Conservation (phyloP, 2,797 vertebrate species). For the Lates japonicus region DNA sequence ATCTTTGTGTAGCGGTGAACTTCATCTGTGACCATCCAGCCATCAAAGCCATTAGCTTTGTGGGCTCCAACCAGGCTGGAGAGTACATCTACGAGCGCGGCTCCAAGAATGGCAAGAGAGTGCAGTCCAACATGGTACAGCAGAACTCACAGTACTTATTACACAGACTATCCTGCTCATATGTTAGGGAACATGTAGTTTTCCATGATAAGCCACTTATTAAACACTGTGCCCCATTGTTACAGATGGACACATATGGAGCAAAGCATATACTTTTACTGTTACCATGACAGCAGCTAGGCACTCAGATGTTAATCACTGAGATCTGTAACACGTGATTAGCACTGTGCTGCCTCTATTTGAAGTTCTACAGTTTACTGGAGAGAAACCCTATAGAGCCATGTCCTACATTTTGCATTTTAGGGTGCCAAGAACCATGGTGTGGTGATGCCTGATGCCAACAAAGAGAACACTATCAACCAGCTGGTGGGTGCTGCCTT, state of each 20-base stretch:
- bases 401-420: slow-evolving; percentile 55
- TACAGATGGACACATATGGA: neutral
- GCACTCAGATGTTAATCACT: slow-evolving; percentile 31
- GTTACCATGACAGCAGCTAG: slow-evolving; percentile 37
- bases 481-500: slow-evolving; percentile 98
- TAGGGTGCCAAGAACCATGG: slow-evolving; percentile 99
- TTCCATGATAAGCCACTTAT: slow-evolving; percentile 10
- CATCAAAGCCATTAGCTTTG: slow-evolving; percentile 98
- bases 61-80: slow-evolving; percentile 98
- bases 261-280: neutral
- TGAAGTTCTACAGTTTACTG: slow-evolving; percentile 30
- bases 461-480: slow-evolving; percentile 98
- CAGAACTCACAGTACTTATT: neutral
- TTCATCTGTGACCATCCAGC: slow-evolving; percentile 97
- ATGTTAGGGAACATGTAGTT: neutral
- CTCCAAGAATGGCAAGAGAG: slow-evolving; percentile 96
- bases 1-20: slow-evolving; percentile 91
- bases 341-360: slow-evolving; percentile 19
- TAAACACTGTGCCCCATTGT: neutral
- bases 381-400: slow-evolving; percentile 21
- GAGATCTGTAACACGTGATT: slow-evolving; percentile 6
- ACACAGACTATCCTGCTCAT: neutral
- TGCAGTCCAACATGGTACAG: slow-evolving; percentile 98
- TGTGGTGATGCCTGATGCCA: slow-evolving; percentile 98
- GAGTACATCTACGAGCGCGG: slow-evolving; percentile 92